Conservation (phyloP, 2,113 vertebrate genomes). For the Laticauda laticaudata region DNA sequence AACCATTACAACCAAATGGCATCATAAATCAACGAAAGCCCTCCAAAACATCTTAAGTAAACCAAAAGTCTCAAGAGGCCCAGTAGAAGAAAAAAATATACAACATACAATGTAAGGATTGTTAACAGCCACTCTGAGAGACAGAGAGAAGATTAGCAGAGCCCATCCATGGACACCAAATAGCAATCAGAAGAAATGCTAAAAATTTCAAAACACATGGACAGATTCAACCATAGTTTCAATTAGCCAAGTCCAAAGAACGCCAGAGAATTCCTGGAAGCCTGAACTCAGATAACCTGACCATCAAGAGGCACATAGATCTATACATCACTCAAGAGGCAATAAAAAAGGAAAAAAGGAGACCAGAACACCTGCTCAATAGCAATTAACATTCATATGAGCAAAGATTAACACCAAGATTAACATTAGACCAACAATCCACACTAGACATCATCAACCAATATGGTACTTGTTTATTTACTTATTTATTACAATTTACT, state of each 20-base stretch:
- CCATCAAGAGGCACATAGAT: neutral
- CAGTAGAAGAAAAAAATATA: neutral
- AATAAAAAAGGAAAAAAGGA: neutral
- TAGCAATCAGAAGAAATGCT: neutral
- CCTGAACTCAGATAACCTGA: no score
- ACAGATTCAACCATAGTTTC: neutral
- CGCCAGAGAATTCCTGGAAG: neutral
- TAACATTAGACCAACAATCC: neutral
- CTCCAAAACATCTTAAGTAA: neutral
- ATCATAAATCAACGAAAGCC: neutral
- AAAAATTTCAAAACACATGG: neutral
- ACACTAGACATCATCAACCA: neutral
- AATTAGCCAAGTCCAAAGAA: neutral
- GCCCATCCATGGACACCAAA: neutral
- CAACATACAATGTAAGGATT: neutral
- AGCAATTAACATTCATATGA: neutral
- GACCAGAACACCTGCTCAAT: neutral
- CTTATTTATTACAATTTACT: neutral
- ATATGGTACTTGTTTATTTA: neutral
- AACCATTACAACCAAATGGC: neutral
- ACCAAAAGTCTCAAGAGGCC: neutral
- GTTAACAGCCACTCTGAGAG: neutral
- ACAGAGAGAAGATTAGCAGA: neutral
- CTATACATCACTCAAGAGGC: no score
- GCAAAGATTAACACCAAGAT: neutral